A percentile compares a stretch with the other conserved stretches of the same genome.
phyloP scores from a whole-genome alignment of 1,140 invertebrate species.

The Campoletis sonorensis region DNA sequence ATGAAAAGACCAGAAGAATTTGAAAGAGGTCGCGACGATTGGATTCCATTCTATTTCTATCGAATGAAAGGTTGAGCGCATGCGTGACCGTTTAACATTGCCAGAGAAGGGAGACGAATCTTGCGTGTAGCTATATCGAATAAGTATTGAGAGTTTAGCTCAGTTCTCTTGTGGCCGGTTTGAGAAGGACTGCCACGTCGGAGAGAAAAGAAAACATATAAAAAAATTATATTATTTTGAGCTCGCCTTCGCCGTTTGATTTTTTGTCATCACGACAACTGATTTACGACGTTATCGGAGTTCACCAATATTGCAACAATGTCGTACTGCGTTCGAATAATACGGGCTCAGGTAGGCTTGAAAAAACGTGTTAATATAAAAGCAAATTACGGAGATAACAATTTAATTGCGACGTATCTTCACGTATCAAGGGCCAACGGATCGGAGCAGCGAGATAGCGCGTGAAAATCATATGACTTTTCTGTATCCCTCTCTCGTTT shows the following conservation, averaged over 20 bases:
- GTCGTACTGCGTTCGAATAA: conserved; percentile 85
- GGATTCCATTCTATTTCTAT: conserved; percentile 56
- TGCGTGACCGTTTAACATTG: conserved; percentile 63
- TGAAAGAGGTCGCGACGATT: not conserved
- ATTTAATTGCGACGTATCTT: not conserved
- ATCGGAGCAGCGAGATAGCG: conserved; percentile 1
- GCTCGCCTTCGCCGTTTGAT: conserved; percentile 56
- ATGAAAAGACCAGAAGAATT: not conserved
- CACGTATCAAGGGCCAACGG: not conserved
- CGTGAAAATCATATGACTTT: conserved; percentile 36
- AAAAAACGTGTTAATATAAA: conserved; percentile 23
- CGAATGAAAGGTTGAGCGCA: conserved; percentile 54
- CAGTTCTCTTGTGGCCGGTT: conserved; percentile 76
- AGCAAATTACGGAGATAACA: not conserved
- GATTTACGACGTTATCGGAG: conserved; percentile 51
- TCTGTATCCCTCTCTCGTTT: not conserved
- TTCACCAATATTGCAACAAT: conserved; percentile 75
- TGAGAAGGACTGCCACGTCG: conserved; percentile 75
- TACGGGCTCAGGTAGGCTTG: conserved; percentile 83
- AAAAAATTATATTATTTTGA: conserved; percentile 25
- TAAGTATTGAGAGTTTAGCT: conserved; percentile 51
- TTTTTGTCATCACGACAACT: not conserved
- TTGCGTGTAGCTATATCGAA: conserved; percentile 32
- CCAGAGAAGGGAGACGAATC: conserved; percentile 50
- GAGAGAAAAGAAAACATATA: conserved; percentile 48